A percentile compares a stretch with the other conserved stretches of the same genome.
Conservation (phyloP, 2,888 invertebrate genomes). For the Nephrotoma appendiculata region DNA sequence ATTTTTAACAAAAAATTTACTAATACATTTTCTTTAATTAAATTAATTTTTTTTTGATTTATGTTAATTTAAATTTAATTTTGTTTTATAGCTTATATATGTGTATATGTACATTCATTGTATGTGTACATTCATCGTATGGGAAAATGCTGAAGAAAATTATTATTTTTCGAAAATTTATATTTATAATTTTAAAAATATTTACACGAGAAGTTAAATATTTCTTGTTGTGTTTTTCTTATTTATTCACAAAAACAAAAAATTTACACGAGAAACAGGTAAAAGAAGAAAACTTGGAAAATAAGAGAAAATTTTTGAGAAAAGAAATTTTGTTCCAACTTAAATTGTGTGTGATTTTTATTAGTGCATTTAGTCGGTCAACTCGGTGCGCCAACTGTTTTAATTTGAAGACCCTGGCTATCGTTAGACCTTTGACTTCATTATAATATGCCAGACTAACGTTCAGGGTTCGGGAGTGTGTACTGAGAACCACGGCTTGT, state of each 20-base stretch:
- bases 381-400: too few relatives aligned
- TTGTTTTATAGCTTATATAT: not conserved
- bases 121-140: not conserved
- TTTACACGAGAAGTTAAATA: not conserved
- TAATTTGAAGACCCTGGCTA: too few relatives aligned
- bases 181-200: not conserved
- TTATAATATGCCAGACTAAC: too few relatives aligned
- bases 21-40: not conserved
- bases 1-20: too few relatives aligned
- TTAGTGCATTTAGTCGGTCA: not conserved
- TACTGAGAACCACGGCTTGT: too few relatives aligned
- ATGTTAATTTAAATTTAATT: not conserved
- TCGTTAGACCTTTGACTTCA: too few relatives aligned
- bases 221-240: not conserved
- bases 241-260: not conserved
- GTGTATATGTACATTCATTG: not conserved
- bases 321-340: not conserved
- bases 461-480: too few relatives aligned
- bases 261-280: not conserved
- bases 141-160: not conserved
- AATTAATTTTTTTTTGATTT: not conserved
- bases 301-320: not conserved
- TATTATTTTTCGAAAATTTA: not conserved
- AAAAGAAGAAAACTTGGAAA: not conserved
- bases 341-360: not conserved